phyloP scores from a whole-genome alignment of 2,888 invertebrate genomes.

The Venusia cambrica region DNA sequence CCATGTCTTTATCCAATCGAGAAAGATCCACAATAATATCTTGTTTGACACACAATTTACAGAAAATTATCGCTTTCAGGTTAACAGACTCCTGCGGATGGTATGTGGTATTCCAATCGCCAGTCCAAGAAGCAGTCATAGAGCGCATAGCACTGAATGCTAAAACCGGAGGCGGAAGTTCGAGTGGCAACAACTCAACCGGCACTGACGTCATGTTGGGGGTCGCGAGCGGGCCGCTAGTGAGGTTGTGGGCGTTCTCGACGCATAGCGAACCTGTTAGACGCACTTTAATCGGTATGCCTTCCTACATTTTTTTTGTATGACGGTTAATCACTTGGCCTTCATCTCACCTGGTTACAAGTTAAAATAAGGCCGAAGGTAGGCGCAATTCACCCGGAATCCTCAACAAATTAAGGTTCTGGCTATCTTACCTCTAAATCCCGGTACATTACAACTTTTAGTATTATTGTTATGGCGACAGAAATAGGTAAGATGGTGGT shows the following conservation, averaged over 20 bases:
- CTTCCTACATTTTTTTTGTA: conserved; percentile 2
- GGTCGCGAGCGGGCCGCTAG: conserved; percentile 68
- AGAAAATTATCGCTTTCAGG: conserved; percentile 54
- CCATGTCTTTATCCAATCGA: too few species aligned
- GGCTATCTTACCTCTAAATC: too few species aligned
- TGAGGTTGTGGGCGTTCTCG: conserved; percentile 73
- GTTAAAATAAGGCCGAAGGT: too few species aligned
- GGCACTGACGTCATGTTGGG: conserved; percentile 76
- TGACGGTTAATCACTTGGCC: too few species aligned
- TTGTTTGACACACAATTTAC: too few species aligned
- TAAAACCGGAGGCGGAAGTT: conserved; percentile 67
- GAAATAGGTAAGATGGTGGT: too few species aligned
- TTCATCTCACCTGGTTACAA: too few species aligned
- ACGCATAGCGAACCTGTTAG: conserved; percentile 74
- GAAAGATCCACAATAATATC: too few species aligned
- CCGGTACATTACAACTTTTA: too few species aligned
- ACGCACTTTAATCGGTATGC: conserved; percentile 69
- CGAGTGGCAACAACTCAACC: conserved; percentile 56
- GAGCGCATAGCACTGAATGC: conserved; percentile 95
- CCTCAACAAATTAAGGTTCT: too few species aligned
- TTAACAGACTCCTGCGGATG: conserved; percentile 98
- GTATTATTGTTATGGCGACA: too few species aligned
- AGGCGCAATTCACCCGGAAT: too few species aligned
- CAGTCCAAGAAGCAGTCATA: conserved; percentile 93
- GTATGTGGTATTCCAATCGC: conserved; percentile 97